A percentile compares a stretch with the other conserved stretches of the same genome.
phyloP scores from a whole-genome alignment of 2,797 vertebrate species.

The Myotis myotis region DNA sequence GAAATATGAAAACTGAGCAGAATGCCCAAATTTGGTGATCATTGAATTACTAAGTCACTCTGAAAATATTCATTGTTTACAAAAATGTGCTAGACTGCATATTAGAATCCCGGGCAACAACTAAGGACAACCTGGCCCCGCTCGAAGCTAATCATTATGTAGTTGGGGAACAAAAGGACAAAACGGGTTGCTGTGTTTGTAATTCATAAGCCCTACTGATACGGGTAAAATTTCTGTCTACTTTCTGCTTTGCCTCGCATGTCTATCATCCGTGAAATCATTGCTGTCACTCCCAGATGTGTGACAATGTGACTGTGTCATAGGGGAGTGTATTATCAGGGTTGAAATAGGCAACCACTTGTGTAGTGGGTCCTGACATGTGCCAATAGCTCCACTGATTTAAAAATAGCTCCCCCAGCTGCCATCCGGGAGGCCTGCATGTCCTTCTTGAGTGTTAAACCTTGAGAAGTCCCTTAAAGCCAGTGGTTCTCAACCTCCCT shows the following conservation, averaged over 20 bases:
- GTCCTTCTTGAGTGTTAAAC: neutral
- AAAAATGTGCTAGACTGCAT: neutral
- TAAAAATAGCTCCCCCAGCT: slow-evolving; percentile 50
- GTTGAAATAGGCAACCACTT: slow-evolving; percentile 52
- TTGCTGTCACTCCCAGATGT: slow-evolving; percentile 26
- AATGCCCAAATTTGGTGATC: neutral
- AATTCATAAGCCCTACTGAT: neutral
- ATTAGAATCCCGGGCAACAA: neutral
- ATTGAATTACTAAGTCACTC: neutral
- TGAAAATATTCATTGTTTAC: neutral
- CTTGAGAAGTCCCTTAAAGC: neutral
- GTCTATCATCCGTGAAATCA: slow-evolving; percentile 21
- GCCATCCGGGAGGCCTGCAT: neutral
- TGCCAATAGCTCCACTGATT: slow-evolving; percentile 23
- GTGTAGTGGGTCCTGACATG: slow-evolving; percentile 27
- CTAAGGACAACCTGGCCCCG: neutral
- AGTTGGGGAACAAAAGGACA: neutral
- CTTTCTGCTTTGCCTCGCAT: neutral
- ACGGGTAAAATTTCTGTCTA: neutral
- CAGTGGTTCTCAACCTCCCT: too few species aligned
- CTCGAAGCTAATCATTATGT: neutral
- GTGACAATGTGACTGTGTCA: slow-evolving; percentile 16
- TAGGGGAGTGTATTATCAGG: slow-evolving; percentile 52
- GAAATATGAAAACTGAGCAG: slow-evolving; percentile 7
- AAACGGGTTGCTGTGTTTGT: neutral